Base-by-base conservation (phyloP, 2,113 vertebrate species). In the Cebus imitator region DNA sequence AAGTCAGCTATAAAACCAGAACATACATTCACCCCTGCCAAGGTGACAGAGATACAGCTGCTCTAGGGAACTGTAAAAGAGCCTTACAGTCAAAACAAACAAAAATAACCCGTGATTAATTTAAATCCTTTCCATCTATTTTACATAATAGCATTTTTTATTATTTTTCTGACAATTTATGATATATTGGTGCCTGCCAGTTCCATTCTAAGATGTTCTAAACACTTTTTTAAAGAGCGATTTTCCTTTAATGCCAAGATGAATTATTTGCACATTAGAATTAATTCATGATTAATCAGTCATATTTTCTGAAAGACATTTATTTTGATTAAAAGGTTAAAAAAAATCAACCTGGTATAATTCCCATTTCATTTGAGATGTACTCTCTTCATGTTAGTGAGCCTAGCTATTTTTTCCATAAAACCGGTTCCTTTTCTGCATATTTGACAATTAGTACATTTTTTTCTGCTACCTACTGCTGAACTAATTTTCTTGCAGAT, bases 401-500 rank as follows among this genome's bases (percentile, higher is more conserved):
- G 23, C 13, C 43, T 18, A 25, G 18, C 75, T 93, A 30, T 90
- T 94, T 90, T 94, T 90, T 88, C 58, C 97, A 27, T 92, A 17
- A 94, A 97, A 91, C 0, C 40, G 12, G 61, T 43, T 90, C 87
- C 35, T 97, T 96, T 96, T 96, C 72, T 92, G 86, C 83, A 90
- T 88, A 57, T 85, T 90, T 97, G 70, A 90, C 55, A 97, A 87
- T 96, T 89, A 89, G 80, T 3, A 55, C 93, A 76, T 95, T 30
- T 6, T 70, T 73, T 10, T 66, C 81, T 95, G 83, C 52, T 95
- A 87, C 78, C 91, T 88, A 83, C 43, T 94, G 68, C 66, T 98
- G 89, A 96, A 55, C 80, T 85, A 78, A 78, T 98, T 98, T 97
- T 88, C 66, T 80, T 79, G 87, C 52, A 83, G 78, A 83, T 95